A percentile compares a stretch with the other conserved stretches of the same genome.
Conservation (phyloP, 2,888 invertebrate species). For the Acronicta aceris region DNA sequence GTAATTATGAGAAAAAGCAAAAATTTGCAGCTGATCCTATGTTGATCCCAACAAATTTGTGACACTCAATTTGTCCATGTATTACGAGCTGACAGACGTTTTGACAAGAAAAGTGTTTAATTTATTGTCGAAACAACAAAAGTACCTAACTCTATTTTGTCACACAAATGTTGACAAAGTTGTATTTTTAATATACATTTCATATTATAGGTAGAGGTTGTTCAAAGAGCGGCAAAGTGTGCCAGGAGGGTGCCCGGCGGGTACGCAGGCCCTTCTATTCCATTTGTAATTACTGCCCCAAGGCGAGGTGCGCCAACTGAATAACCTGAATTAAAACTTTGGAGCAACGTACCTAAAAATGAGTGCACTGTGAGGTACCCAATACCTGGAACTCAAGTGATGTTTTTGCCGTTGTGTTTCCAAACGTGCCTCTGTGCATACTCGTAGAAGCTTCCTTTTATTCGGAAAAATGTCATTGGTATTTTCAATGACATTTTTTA, state of each 20-base stretch:
- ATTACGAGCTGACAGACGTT: no score
- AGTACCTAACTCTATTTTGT: neutral
- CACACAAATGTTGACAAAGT: constrained; percentile 14
- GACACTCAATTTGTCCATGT: no score
- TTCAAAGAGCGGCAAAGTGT: constrained; percentile 51
- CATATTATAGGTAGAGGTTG: constrained; percentile 34
- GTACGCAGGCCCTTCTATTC: constrained; percentile 57
- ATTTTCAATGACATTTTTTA: no score
- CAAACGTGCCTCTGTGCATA: neutral
- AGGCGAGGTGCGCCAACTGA: constrained; percentile 49
- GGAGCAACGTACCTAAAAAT: constrained; percentile 22
- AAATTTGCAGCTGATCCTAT: no score
- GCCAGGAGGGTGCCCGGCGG: constrained; percentile 57
- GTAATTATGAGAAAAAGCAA: no score
- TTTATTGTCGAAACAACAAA: neutral
- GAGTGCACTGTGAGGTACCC: constrained; percentile 24
- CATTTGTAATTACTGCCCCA: constrained; percentile 64
- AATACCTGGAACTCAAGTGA: neutral
- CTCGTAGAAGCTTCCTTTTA: no score
- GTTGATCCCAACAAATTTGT: no score
- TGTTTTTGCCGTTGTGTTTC: neutral
- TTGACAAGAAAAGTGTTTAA: neutral
- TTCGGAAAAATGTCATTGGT: no score
- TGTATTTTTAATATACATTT: constrained; percentile 20
- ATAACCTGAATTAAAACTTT: constrained; percentile 56